Conservation (phyloP, 2,113 vertebrate species). For the Brachypodius melanocephalos region DNA sequence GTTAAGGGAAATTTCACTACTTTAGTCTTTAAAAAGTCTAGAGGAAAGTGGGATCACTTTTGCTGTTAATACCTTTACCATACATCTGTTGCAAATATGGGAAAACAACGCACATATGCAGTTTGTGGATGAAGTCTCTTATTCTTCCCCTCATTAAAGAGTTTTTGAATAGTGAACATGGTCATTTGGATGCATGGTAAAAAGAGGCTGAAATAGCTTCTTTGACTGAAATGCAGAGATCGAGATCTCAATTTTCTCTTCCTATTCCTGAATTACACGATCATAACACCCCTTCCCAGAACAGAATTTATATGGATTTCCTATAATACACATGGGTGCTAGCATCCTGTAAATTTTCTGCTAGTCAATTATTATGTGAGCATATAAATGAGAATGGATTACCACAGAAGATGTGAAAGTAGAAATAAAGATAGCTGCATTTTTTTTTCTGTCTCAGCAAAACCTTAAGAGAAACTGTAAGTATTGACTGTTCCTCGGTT, state of each 20-base stretch:
- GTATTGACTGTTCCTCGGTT: not conserved
- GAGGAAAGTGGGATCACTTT: not conserved
- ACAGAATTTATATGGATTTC: conserved; percentile 12
- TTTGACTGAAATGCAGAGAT: not conserved
- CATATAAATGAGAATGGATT: not conserved
- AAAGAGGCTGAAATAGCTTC: not conserved
- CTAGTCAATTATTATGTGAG: not conserved
- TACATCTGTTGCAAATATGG: not conserved
- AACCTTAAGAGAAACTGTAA: not conserved
- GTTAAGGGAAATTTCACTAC: not conserved
- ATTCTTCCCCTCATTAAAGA: not conserved
- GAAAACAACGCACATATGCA: not conserved
- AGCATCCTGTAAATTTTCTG: conserved; percentile 12
- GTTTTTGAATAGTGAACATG: not conserved
- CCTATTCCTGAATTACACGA: not conserved
- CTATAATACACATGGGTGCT: not conserved
- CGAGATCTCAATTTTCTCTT: not conserved
- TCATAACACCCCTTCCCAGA: not conserved
- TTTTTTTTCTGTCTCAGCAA: not conserved
- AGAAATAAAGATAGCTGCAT: not conserved
- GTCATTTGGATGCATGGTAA: not conserved
- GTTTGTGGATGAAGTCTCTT: not conserved
- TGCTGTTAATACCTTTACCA: not conserved
- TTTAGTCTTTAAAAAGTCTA: not conserved
- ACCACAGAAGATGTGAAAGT: not conserved